These are phyloP conservation scores for Eclectus roratus DNA, from an alignment of 2,113 vertebrate genomes.

Conservation along the genomic window DNA sequence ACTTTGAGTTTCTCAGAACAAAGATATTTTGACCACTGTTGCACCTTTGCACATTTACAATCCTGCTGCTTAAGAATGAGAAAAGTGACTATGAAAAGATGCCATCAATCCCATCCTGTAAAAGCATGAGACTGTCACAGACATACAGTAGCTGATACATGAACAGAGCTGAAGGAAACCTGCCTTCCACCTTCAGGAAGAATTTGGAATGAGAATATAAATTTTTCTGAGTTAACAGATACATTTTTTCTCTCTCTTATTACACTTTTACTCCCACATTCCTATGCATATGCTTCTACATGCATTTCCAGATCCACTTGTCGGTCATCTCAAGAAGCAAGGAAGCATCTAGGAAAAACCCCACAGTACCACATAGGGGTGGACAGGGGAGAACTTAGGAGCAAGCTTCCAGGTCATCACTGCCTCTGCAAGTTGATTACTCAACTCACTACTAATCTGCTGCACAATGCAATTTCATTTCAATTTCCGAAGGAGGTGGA, in stretches of 20 bases:
- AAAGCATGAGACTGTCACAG: not conserved
- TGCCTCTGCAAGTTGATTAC: not conserved
- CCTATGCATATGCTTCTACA: not conserved
- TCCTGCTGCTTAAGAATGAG: not conserved
- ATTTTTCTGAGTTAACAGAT: not conserved
- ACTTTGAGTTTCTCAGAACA: not conserved
- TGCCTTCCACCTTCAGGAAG: not conserved
- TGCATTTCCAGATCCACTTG: not conserved
- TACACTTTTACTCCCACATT: not conserved
- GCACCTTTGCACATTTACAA: not conserved
- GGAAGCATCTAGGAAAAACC: not conserved
- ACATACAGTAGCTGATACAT: accelerated
- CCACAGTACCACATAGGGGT: not conserved
- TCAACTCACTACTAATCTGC: not conserved
- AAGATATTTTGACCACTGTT: not conserved
- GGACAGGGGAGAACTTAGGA: not conserved
- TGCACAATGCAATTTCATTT: constrained; percentile 17
- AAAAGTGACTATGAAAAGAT: not conserved
- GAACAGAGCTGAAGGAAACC: not conserved
- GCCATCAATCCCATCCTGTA: not conserved
- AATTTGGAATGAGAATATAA: not conserved
- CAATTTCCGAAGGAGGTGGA: constrained; percentile 2
- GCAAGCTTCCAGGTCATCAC: not conserved
- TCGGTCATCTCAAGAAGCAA: not conserved
- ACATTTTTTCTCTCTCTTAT: not conserved